Evolutionary conservation across 2,888 invertebrate species (phyloP), one percentile per base, ranked within the genome.

Genomic region (Tholera decimalis): DNA sequence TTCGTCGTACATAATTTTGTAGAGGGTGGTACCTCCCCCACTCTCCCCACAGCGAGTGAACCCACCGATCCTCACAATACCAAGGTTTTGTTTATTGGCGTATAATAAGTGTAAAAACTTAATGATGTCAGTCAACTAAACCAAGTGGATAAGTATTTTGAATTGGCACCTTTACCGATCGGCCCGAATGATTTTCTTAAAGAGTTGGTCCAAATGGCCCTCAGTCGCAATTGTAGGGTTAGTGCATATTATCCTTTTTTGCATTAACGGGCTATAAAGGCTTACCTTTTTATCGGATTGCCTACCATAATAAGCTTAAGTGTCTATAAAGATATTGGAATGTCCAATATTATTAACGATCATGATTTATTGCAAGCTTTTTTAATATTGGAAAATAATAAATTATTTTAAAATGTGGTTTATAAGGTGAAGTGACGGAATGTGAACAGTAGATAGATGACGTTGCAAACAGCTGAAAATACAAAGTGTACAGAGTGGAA

Each of bases 1-100:
- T 93, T 93, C 95, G 95, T 95, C 95, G 95, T 95, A 95, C 95
- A 95, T 95, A 95, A 95, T 95, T 95, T 95, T 95, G 95, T 91
- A 88, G 93, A 88, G 93, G 92, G 92, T 89, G 90, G 91, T 77
- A 79, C 87, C 90, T 80, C 91, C 91, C 90, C 82, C 74, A 76
- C 88, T 86, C 89, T 90, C 90, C 77, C 77, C 30, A 59, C 70
- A 79, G 86, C 89, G 86, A 88, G 88, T 87, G 88, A 87, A 88
- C 86, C 93, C 89, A 90, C 86, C 92, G 91, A 91, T 91, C 91
- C 89, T 90, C 88, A 93, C 95, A 95, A 95, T 94, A 91, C 92
- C 88, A 91, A 90, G 91, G 91, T 93, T 91, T 93, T 94, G 94
- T 95, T 95, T 94, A 94, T 95, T 91, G 88, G 86, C 83, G 89